Base-by-base conservation (phyloP, 2,888 invertebrate genomes). In the Netelia fuscicornis region DNA sequence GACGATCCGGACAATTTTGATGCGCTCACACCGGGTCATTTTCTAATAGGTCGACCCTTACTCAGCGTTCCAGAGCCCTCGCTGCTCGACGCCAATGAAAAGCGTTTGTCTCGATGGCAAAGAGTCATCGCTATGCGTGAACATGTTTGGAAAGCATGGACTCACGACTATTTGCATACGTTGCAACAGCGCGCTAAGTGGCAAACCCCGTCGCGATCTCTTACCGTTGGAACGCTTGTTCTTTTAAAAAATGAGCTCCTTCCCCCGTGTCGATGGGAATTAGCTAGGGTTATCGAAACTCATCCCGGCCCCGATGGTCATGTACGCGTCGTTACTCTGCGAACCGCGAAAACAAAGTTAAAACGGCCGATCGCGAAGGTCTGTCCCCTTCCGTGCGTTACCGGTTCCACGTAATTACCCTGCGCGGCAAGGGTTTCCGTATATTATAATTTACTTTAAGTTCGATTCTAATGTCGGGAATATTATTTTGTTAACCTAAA, bases 161-260 rank as follows among this genome's bases (percentile, higher is more conserved):
- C 75, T 5, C 10, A n/a, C 0, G 90, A 90, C 23, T 90, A 89
- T 20, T 54, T 90, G 0, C 77, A 86, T 9, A 48, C 77, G 1
- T 83, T 90, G 0, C 89, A 89, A 67, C 85, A 87, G 17, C 37
- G 88, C 23, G 20, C 54, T 0, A 87, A 89, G 67, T 89, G 89
- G 89, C 56, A 42, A 2, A 23, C 9, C 23, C 0, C 6, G 23
- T 10, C 56, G 3, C 20, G 17, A 0, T 83, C 82, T 54, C 2
- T 88, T 2, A 13, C 79, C 37, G 30, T 80, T 11, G 87, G 86
- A 9, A 70, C 79, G 1, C 8, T 89, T 17, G 88, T 88, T 0
- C 65, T 89, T 0, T 9, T 89, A 1, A 86, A 83, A 30, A 86
- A 88, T 6, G 86, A 87, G 0, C 20, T 70, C 2, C 48, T 64